These are phyloP conservation scores for Sphenodon punctatus DNA, from an alignment of 2,797 vertebrate genomes.

Conservation along the genomic window DNA sequence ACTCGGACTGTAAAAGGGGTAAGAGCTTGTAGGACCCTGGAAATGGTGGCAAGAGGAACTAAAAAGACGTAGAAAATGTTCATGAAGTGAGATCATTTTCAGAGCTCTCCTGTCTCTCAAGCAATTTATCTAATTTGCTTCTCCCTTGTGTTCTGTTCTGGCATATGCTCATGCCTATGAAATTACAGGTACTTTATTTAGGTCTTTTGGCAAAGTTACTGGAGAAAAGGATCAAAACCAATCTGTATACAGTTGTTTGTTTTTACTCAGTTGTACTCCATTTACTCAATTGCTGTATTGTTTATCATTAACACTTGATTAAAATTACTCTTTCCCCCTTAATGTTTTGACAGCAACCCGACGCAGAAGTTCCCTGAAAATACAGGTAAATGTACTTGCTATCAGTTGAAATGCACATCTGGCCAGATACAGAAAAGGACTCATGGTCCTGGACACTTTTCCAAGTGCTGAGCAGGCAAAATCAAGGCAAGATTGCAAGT, in stretches of 20 bases:
- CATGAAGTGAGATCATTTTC: no score
- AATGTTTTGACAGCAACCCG: slow-evolving; percentile 59
- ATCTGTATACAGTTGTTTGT: background rate
- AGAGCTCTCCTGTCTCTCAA: no score
- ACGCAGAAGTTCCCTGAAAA: slow-evolving; percentile 67
- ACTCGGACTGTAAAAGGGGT: no score
- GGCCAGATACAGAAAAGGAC: background rate
- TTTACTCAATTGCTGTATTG: background rate
- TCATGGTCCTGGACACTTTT: no score
- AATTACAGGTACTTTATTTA: background rate
- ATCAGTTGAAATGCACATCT: background rate
- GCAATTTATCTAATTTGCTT: no score
- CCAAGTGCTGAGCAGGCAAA: no score
- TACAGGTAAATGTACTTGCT: slow-evolving; percentile 57
- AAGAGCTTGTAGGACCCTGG: no score
- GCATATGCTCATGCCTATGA: no score
- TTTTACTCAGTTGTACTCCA: background rate
- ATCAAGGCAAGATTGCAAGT: no score
- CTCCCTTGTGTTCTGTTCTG: no score
- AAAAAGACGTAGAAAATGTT: no score
- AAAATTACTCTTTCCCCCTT: background rate
- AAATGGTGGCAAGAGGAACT: no score
- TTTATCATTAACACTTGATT: background rate
- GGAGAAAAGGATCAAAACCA: background rate
- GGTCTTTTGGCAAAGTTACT: background rate